Evolutionary conservation across 2,797 vertebrate genomes (phyloP).

Genomic region (Staurois parvus): DNA sequence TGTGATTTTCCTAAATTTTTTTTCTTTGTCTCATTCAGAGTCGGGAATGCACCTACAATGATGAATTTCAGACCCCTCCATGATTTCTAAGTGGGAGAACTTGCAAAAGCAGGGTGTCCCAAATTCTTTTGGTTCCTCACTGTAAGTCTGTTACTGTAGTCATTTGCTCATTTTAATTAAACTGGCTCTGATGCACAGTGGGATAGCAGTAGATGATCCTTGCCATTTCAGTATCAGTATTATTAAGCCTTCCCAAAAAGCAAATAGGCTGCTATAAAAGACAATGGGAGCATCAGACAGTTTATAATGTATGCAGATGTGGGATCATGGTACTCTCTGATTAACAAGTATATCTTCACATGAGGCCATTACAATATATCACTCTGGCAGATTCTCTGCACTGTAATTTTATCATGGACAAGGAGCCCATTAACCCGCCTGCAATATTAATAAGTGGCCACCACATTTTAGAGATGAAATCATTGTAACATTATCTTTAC

Average conservation of each 20-base stretch:
- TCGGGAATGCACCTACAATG: no score
- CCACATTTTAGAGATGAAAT: neutral
- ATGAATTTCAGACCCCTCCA: no score
- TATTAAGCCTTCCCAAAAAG: neutral
- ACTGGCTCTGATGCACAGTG: neutral
- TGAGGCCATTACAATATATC: slow-evolving; percentile 23
- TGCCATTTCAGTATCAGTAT: neutral
- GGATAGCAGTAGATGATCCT: neutral
- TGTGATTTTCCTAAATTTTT: no score
- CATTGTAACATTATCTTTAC: slow-evolving; percentile 13
- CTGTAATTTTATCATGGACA: neutral
- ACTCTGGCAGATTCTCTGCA: slow-evolving; percentile 11
- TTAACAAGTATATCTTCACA: slow-evolving; percentile 35
- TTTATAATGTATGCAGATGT: neutral
- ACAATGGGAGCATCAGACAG: neutral
- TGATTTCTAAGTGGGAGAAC: no score
- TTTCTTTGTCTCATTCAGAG: no score
- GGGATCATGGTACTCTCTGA: neutral
- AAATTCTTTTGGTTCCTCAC: no score
- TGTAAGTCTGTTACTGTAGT: neutral
- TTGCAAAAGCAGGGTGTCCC: no score
- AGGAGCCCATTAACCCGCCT: slow-evolving; percentile 21
- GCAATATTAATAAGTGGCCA: slow-evolving; percentile 7
- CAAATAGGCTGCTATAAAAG: neutral
- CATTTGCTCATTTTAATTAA: neutral